Evolutionary conservation across 1,140 invertebrate genomes (phyloP).

Genomic region (Cotesia glomerata): DNA sequence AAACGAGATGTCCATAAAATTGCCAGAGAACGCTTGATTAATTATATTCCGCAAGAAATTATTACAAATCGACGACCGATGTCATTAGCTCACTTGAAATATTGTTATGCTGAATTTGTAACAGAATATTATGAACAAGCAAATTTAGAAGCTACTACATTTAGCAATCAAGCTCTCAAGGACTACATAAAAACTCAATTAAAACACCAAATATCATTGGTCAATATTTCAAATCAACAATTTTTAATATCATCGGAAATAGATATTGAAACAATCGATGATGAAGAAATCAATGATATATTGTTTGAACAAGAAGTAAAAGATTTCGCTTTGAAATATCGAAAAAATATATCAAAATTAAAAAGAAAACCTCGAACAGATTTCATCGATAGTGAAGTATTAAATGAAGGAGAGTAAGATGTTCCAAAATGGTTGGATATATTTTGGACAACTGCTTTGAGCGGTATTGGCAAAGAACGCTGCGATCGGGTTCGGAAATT

Average conservation of each 20-base stretch:
- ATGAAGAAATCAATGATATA: constrained; percentile 33
- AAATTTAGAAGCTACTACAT: constrained; percentile 27
- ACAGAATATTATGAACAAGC: constrained; percentile 25
- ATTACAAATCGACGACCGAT: constrained; percentile 16
- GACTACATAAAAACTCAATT: constrained; percentile 24
- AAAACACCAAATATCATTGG: constrained; percentile 29
- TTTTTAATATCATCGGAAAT: constrained; percentile 31
- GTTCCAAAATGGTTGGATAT: constrained; percentile 21
- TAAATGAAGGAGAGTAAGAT: constrained; percentile 15
- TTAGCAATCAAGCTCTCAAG: constrained; percentile 23
- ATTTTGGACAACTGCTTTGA: constrained; percentile 29
- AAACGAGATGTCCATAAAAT: constrained; percentile 14
- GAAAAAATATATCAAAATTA: constrained; percentile 7
- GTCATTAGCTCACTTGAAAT: constrained; percentile 4
- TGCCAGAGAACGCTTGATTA: constrained; percentile 15
- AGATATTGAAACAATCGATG: constrained; percentile 33
- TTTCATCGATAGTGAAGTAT: constrained; percentile 18
- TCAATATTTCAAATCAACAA: constrained; percentile 26
- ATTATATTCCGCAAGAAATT: constrained; percentile 17
- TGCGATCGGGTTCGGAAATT: constrained; percentile 13
- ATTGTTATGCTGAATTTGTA: constrained; percentile 14
- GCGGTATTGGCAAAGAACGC: constrained; percentile 12
- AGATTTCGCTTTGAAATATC: constrained; percentile 26
- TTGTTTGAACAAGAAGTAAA: constrained; percentile 31
- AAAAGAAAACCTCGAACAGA: constrained; percentile 11